Base-by-base conservation (phyloP, 2,888 invertebrate species). In the Exephanes ischioxanthus region DNA sequence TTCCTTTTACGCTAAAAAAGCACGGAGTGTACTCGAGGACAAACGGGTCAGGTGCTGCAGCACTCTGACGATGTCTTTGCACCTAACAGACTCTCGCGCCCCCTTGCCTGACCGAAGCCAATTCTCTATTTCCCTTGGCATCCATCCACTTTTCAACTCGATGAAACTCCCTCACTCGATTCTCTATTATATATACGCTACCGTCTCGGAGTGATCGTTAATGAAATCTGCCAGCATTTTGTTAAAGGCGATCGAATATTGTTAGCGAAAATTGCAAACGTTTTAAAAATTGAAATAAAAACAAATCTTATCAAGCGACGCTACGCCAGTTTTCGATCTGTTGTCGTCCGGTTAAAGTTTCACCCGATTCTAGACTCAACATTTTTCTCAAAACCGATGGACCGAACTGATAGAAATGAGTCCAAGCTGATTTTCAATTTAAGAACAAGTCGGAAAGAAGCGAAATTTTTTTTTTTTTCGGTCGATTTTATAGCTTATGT, bases 121-220 rank as follows among this genome's bases (percentile, higher is more conserved):
- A 85, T 73, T 81, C 81, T 75, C 78, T 80, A 78, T 81, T 81
- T 81, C 73, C 51, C 84, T 85, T 85, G 84, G 84, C 84, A 81
- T 37, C 63, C 58, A 61, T 81, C 84, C 84, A 85, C 81, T 68
- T 70, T 66, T 78, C 78, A 51, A 81, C 67, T 48, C 9, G 26
- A 48, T n/a, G 37, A 77, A 72, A 73, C 76, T 48, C 80, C 63
- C 63, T 63, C 63, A 73, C 51, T 45, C 68, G 41, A 61, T 61
- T 61, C 45, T 67, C 11, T 45, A 30, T 16, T 22, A 37, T 45
- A 61, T 61, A 51, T 48, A 45, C 4, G 5, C 26, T 30, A n/a
- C 11, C 58, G 77, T 78, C 70, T 48, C 2, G 14, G n/a, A 70
- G 58, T 78, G 33, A 68, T 48, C 30, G 68, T 48, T 6, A 58